phyloP scores from a whole-genome alignment of 2,113 vertebrate genomes.

The Anolis carolinensis region DNA sequence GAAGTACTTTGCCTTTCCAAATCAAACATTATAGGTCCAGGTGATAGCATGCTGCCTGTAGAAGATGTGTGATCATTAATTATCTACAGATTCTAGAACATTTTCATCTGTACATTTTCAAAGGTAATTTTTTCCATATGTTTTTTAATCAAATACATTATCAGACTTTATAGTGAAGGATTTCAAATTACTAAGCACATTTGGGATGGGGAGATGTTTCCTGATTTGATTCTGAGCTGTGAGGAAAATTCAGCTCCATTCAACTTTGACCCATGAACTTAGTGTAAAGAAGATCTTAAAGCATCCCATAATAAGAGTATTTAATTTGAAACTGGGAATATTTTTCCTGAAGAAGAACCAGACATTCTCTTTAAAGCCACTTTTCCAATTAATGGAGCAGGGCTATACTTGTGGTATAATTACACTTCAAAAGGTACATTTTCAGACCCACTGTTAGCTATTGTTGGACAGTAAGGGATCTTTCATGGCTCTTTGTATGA shows the following conservation, averaged over 20 bases:
- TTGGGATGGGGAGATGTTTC: background rate
- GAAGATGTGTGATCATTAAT: background rate
- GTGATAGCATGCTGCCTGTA: background rate
- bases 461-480: background rate
- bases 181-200: background rate
- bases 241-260: background rate
- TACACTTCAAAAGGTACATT: background rate
- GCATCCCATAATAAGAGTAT: background rate
- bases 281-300: no score
- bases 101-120: no score
- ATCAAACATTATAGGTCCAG: no score
- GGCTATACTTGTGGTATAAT: conserved; percentile 20
- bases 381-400: background rate
- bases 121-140: no score
- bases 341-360: background rate
- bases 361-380: background rate
- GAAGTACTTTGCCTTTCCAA: no score
- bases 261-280: background rate
- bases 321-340: conserved; percentile 25
- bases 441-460: background rate
- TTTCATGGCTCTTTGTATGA: conserved; percentile 25
- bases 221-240: background rate
- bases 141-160: background rate
- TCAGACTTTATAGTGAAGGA: background rate
- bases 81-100: no score